These are phyloP conservation scores for Carposina sasakii DNA, from an alignment of 1,140 invertebrate species.

Conservation along the genomic window DNA sequence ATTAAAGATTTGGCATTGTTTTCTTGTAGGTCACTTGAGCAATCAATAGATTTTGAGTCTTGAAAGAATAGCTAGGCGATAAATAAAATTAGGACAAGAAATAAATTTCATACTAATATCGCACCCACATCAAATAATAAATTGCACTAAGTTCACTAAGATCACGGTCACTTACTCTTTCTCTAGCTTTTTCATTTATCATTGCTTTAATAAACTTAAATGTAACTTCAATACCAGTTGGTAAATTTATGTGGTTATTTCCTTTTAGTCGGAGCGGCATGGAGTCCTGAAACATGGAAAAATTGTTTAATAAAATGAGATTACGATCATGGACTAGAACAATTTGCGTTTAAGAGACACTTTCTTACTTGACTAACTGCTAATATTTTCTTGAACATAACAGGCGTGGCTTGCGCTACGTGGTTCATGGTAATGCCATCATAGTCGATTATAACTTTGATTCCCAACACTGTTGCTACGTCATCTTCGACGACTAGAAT, in stretches of 20 bases:
- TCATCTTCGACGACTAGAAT: conserved; percentile 56
- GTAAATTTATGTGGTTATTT: conserved; percentile 58
- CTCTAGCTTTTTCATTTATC: conserved; percentile 48
- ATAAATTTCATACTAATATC: too few relatives aligned
- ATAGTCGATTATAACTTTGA: conserved; percentile 55
- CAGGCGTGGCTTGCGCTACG: conserved; percentile 64
- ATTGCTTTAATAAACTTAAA: conserved; percentile 48
- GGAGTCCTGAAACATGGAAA: conserved; percentile 56
- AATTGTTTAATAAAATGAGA: conserved; percentile 3
- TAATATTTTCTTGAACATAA: conserved; percentile 70
- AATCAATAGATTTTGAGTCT: too few relatives aligned
- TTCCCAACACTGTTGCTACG: conserved; percentile 49
- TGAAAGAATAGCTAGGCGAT: too few relatives aligned
- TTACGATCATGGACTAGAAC: too few relatives aligned
- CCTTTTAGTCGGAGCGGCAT: conserved; percentile 60
- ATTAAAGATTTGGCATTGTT: too few relatives aligned
- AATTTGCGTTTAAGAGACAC: too few relatives aligned
- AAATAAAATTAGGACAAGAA: too few relatives aligned
- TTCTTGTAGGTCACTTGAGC: too few relatives aligned
- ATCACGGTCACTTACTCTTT: conserved; percentile 39
- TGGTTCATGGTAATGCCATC: conserved; percentile 56
- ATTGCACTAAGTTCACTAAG: too few relatives aligned
- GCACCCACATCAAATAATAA: too few relatives aligned
- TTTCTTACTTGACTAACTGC: conserved; percentile 61
- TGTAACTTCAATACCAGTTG: conserved; percentile 50